Base-by-base conservation (phyloP, 2,797 vertebrate genomes). In the Furcifer pardalis region DNA sequence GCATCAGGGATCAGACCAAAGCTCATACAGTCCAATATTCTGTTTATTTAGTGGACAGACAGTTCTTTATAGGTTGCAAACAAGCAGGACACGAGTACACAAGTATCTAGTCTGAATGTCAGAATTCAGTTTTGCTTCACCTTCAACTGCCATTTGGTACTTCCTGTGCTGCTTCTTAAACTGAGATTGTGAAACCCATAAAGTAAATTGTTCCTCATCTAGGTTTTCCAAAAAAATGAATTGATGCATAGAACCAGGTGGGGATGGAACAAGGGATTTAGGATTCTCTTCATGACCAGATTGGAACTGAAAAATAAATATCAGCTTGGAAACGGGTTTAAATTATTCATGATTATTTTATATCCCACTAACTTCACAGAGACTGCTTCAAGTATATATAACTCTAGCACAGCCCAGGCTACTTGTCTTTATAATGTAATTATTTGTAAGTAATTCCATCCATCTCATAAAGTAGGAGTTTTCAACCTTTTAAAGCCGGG, bases 241-340 rank as follows among this genome's bases (percentile, higher is more conserved):
- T 66, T 68, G 17, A 56, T 83, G 25, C 63, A 49, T 23, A 40
- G 15, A 49, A 52, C 13, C 9, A 21, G 8, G 44, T n/a, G n/a
- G n/a, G n/a, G n/a, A n/a, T n/a, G n/a, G n/a, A n/a, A n/a, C 5
- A 5, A 17, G 52, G 52, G 52, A 73, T 32, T 32, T 8, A 30
- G 32, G 10, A 40, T 37, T 23, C 46, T n/a, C 25, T 32, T 56
- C 7, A n/a, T 44, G 1, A 12, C 40, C 21, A 56, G 25, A 46
- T 72, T 25, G 60, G 40, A 30, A 49, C n/a, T 46, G 69, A 78
- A 84, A 84, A 81, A 62, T 12, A 82, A 73, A 74, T 40, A 52
- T 35, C n/a, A 49, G n/a, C 30, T 23, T 49, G n/a, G 21, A 37
- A 80, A 19, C 25, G 42, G n/a, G 52, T 3, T 9, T 49, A 35